These are phyloP conservation scores for Hippocampus abdominalis DNA, from an alignment of 2,113 vertebrate species.

Conservation along the genomic window DNA sequence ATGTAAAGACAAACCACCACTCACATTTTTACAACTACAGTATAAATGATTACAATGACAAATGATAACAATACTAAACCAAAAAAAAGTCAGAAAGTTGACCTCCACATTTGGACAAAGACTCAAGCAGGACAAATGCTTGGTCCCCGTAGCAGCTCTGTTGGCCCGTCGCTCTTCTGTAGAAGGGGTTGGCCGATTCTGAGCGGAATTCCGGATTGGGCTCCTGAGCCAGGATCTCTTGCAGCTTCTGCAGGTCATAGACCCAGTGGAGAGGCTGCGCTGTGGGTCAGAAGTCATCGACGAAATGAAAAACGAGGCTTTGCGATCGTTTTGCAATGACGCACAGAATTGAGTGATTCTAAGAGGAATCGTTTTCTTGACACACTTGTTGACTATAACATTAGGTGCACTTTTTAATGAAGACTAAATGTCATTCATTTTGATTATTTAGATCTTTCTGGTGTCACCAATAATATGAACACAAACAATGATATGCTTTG, in stretches of 20 bases:
- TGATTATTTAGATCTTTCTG: too few species aligned
- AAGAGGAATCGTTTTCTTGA: neutral
- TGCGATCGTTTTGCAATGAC: neutral
- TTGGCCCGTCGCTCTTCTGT: slow-evolving; percentile 65
- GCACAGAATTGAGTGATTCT: neutral
- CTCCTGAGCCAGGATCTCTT: slow-evolving; percentile 51
- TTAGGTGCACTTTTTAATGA: too few species aligned
- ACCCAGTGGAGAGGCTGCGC: slow-evolving; percentile 74
- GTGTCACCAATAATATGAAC: too few species aligned
- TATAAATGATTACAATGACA: too few species aligned
- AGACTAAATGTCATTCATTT: too few species aligned
- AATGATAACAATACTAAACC: too few species aligned
- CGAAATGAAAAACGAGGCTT: neutral
- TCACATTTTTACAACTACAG: too few species aligned
- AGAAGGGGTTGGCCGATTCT: slow-evolving; percentile 69
- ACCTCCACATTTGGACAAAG: slow-evolving; percentile 70
- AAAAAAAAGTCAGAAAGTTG: too few species aligned
- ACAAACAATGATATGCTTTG: too few species aligned
- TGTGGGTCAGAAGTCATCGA: slow-evolving; percentile 13
- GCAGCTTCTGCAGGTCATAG: slow-evolving; percentile 69
- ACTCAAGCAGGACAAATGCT: slow-evolving; percentile 70
- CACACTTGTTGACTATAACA: neutral
- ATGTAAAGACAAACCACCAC: too few species aligned
- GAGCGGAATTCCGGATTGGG: slow-evolving; percentile 65
- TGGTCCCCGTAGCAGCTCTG: slow-evolving; percentile 76